Evolutionary conservation across 2,888 invertebrate species (phyloP), one percentile per base, ranked within the genome.

Genomic region (Platynereis dumerilii): DNA sequence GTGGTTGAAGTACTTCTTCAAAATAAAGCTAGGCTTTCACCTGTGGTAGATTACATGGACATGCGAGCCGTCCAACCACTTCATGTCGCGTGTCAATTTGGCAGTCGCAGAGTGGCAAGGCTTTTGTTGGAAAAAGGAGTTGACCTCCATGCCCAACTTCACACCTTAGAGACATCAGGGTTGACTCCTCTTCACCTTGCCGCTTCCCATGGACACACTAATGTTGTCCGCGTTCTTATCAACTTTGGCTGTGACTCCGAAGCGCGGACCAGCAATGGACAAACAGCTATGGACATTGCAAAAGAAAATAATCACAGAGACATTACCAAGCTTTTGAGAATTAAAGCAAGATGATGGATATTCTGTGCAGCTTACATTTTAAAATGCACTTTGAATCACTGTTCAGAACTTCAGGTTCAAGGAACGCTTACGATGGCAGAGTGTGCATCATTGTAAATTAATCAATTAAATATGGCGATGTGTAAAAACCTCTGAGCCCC

Each of bases 11-110:
- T 69, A 29, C 65, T 79, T 5, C 58, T 79, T 17, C 67, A 74
- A 53, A 63, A 68, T 15, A 77, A 77, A 2, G 76, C 78, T 2
- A 69, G 72, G 20, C 65, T 69, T 2, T 69, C 71, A 44, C 48
- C 59, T 2, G 64, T 59, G 7, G 74, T 74, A 1, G 58, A 57
- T 29, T 61, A 74, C 34, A 34, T 59, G n/a, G 67, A 59, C 12
- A 67, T 69, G 2, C 57, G 60, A 34, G 56, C 67, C 22, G 67
- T 71, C 22, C 34, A 29, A n/a, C 66, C 71, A n/a, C 45, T 71
- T 5, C 71, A 71, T 42, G 24, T 71, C 3, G 71, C 71, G 7
- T 59, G 67, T 26, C 68, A 71, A 26, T 65, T 68, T 42, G 71
- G 71, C 22, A 68, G 58, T 54, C 42, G 42, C 20, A 52, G 62